Evolutionary conservation across 2,888 invertebrate genomes (phyloP), one percentile per base, ranked within the genome.

Genomic region (Suillia variegata): DNA sequence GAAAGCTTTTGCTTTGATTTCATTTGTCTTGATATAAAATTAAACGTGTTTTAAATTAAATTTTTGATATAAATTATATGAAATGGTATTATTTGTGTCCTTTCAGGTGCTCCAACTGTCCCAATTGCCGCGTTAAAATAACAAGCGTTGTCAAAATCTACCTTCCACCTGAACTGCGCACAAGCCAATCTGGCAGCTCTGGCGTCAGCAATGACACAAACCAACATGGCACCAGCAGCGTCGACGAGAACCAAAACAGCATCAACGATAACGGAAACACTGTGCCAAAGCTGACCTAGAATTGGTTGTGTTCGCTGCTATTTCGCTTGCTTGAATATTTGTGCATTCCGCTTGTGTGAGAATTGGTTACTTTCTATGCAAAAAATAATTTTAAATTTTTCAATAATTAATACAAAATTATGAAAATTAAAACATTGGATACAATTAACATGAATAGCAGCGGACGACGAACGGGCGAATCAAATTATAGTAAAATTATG

Each of bases 251-350:
- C n/a, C n/a, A n/a, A n/a, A n/a, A n/a, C n/a, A n/a, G n/a, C n/a
- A n/a, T n/a, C n/a, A n/a, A n/a, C n/a, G n/a, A n/a, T n/a, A n/a
- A n/a, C n/a, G n/a, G n/a, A n/a, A n/a, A n/a, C n/a, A n/a, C n/a
- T 62, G 58, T 6, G 54, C 56, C 2, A 58, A 56, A 3, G n/a
- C n/a, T n/a, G n/a, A n/a, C 78, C 76, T 76, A 76, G 76, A 76
- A 77, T 73, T 76, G 76, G 76, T 65, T 78, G 67, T 78, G 75
- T 73, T 76, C 76, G 70, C 73, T 78, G 74, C 74, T 78, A 65
- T 78, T 76, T 74, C 78, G 78, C 68, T 68, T 78, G 67, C 75
- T 78, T 73, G 78, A 76, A 73, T 78, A 78, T 78, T 76, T 78
- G 56, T 76, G 76, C 70, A 77, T 78, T 67, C 76, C 76, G 66